These are phyloP conservation scores for Ethmia dodecea DNA, from an alignment of 2,888 invertebrate species.

Conservation along the genomic window DNA sequence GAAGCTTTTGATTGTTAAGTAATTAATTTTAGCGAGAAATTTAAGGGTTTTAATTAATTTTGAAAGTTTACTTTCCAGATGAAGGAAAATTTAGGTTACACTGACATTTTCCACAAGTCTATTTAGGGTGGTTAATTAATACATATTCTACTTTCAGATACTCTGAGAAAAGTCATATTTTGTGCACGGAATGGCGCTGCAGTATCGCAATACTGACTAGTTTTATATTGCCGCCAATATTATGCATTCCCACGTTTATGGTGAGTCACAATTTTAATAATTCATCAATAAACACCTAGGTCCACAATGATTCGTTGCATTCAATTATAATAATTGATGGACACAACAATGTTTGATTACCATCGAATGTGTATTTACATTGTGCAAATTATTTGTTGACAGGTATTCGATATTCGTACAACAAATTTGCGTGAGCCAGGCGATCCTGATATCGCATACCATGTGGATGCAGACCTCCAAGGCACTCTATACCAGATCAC, in stretches of 20 bases:
- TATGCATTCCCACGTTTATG: conserved; percentile 91
- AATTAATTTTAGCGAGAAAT: too few species aligned
- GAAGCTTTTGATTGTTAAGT: too few species aligned
- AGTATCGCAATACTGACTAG: conserved; percentile 86
- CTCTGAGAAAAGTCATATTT: conserved; percentile 84
- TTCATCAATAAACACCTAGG: too few species aligned
- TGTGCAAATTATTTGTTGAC: conserved; percentile 1
- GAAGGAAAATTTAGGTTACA: too few species aligned
- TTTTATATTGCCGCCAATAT: conserved; percentile 85
- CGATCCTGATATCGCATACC: conserved; percentile 50
- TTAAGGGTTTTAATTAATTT: too few species aligned
- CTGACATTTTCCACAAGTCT: too few species aligned
- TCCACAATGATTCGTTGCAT: not conserved
- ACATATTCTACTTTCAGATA: conserved; percentile 74
- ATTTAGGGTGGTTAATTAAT: too few species aligned
- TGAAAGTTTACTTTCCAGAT: too few species aligned
- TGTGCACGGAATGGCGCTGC: conserved; percentile 88
- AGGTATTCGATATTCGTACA: conserved; percentile 71
- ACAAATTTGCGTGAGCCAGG: conserved; percentile 61
- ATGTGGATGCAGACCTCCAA: conserved; percentile 74
- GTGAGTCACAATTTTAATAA: conserved; percentile 39
- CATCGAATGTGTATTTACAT: conserved; percentile 28
- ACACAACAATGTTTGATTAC: conserved; percentile 23
- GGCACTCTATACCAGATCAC: conserved; percentile 82
- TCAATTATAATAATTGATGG: conserved; percentile 2